phyloP scores from a whole-genome alignment of 2,797 vertebrate species.

The Rhinichthys osculus region DNA sequence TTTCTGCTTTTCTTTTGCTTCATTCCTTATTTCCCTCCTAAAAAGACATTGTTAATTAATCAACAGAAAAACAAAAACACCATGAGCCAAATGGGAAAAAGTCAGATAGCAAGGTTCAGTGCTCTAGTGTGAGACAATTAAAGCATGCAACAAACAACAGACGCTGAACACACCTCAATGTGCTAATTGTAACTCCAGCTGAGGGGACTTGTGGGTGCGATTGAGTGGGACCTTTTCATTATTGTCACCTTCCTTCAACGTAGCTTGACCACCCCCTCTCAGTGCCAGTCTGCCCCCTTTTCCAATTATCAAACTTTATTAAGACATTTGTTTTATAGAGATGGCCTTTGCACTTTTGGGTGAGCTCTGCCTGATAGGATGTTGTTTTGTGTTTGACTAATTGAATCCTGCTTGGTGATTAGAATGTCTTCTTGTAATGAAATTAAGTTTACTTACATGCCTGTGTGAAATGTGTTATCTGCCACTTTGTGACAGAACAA shows the following conservation, averaged over 20 bases:
- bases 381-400: slow-evolving; percentile 45
- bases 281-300: slow-evolving; percentile 30
- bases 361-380: neutral
- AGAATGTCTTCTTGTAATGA: slow-evolving; percentile 1
- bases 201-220: slow-evolving; percentile 51
- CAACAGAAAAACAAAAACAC: slow-evolving; percentile 47
- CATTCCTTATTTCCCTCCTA: slow-evolving; percentile 19
- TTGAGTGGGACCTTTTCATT: slow-evolving; percentile 47
- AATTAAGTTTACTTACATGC: slow-evolving; percentile 3
- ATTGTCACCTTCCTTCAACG: slow-evolving; percentile 27
- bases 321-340: slow-evolving; percentile 36
- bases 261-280: neutral
- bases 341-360: slow-evolving; percentile 35
- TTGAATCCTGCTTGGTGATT: slow-evolving; percentile 50
- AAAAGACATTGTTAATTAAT: slow-evolving; percentile 57
- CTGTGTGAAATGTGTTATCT: slow-evolving; percentile 15
- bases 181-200: slow-evolving; percentile 64
- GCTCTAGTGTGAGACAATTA: slow-evolving; percentile 59
- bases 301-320: slow-evolving; percentile 54
- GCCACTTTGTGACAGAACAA: slow-evolving; percentile 3
- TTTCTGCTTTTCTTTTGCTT: slow-evolving; percentile 14
- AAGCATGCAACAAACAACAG: slow-evolving; percentile 47
- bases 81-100: slow-evolving; percentile 46
- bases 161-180: slow-evolving; percentile 34
- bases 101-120: slow-evolving; percentile 56